Base-by-base conservation (phyloP, 2,113 vertebrate genomes). In the Uria aalge region DNA sequence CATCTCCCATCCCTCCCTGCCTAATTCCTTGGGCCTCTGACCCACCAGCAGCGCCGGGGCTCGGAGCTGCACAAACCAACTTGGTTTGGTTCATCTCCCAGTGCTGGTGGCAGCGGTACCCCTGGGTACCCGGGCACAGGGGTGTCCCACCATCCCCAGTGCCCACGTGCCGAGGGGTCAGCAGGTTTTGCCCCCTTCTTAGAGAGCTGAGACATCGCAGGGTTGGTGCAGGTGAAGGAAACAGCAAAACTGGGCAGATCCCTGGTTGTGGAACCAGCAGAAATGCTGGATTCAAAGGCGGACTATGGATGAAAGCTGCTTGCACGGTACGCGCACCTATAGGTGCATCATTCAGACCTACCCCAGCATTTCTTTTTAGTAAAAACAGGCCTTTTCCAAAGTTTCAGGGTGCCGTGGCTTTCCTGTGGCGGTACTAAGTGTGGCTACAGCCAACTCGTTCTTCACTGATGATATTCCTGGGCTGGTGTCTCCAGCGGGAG, bases 321-420 rank as follows among this genome's bases (percentile, higher is more conserved):
- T 60, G 52, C 38, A 18, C 2, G 1, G 1, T 16, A 9, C 5
- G 7, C 27, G 52, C 45, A 60, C 21, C 48, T 41, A 0, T 5
- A 34, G 62, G 19, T 36, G 43, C 43, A 36, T 21, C 15, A 4
- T 41, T 50, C 41, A 27, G 30, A n/a, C 14, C 45, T 10, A 11
- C 7, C 53, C 23, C 38, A 57, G 30, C 10, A 3, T 9, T 63
- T 64, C 5, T 29, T 50, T 52, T 56, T 13, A 15, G 41, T 13
- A 14, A 24, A 76, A 77, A 0, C 2, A 27, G 8, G 8, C 3
- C 4, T 43, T 64, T 78, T 3, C 29, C 41, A 6, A 67, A 43
- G 32, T 69, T 71, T 24, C 17, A 14, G 29, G 32, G 29, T 30
- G 27, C 24, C 6, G 0, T 2, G 5, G 22, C 2, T 30, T 80